These are phyloP conservation scores for Megathymus violae DNA, from an alignment of 1,140 invertebrate genomes.

Conservation along the genomic window DNA sequence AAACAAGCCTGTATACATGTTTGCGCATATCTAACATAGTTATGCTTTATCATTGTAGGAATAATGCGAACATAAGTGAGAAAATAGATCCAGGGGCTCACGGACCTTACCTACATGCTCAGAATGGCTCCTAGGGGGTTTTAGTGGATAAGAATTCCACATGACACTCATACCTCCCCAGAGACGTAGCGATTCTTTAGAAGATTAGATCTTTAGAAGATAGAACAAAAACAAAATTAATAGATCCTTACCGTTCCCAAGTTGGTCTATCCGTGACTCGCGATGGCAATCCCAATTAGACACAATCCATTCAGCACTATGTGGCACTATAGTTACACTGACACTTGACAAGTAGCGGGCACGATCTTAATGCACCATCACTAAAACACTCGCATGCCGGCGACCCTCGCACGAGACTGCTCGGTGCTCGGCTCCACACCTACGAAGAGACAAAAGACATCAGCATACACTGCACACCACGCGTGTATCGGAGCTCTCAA, in stretches of 20 bases:
- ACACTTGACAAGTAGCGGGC: slow-evolving; percentile 67
- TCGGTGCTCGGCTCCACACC: slow-evolving; percentile 56
- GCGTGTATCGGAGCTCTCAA: slow-evolving; percentile 48
- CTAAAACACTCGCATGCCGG: slow-evolving; percentile 75
- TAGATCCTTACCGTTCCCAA: slow-evolving; percentile 74
- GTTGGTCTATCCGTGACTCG: slow-evolving; percentile 73
- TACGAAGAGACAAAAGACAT: slow-evolving; percentile 73
- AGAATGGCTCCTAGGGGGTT: no score
- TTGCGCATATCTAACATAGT: slow-evolving; percentile 11
- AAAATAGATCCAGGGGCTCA: background rate
- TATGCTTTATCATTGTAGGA: slow-evolving; percentile 31
- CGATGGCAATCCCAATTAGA: slow-evolving; percentile 78
- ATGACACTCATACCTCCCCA: no score
- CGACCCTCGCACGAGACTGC: slow-evolving; percentile 51
- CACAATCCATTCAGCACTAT: slow-evolving; percentile 81
- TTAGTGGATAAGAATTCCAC: no score
- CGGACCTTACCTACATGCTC: no score
- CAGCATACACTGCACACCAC: slow-evolving; percentile 59
- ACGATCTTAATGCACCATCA: slow-evolving; percentile 76
- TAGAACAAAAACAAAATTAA: slow-evolving; percentile 9
- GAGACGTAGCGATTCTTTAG: no score
- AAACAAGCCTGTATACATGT: slow-evolving; percentile 32
- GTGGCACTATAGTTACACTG: slow-evolving; percentile 79
- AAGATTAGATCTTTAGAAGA: background rate
- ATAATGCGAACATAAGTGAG: slow-evolving; percentile 9